Conservation (phyloP, 1,140 invertebrate genomes). For the Phthorimaea operculella region DNA sequence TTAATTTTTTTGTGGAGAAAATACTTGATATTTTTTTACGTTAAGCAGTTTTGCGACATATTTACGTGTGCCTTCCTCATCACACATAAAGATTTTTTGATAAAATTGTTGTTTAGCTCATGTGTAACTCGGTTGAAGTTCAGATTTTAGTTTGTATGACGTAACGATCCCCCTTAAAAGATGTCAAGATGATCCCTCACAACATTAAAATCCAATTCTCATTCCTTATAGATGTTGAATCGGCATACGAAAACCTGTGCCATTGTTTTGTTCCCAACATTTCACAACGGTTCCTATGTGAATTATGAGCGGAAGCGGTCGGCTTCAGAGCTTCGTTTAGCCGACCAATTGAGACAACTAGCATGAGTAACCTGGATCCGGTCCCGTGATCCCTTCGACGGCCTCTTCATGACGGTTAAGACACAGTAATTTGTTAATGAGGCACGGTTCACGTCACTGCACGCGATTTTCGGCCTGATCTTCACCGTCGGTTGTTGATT, state of each 20-base stretch:
- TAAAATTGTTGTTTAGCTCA: too few relatives aligned
- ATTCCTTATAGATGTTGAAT: background rate
- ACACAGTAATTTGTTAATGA: background rate
- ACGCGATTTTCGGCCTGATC: background rate
- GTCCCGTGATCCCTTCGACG: conserved; percentile 41
- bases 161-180: too few relatives aligned
- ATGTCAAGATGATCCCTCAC: too few relatives aligned
- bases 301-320: conserved; percentile 43
- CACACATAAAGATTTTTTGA: too few relatives aligned
- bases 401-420: conserved; percentile 21
- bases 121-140: too few relatives aligned
- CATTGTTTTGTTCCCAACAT: background rate
- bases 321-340: conserved; percentile 48
- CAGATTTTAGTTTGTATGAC: too few relatives aligned
- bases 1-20: too few relatives aligned
- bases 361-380: conserved; percentile 55
- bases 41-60: too few relatives aligned
- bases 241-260: background rate
- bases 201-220: background rate
- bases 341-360: conserved; percentile 53
- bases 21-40: too few relatives aligned
- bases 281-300: conserved; percentile 36
- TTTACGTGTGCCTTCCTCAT: too few relatives aligned
- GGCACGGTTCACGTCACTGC: background rate
- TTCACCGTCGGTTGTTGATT: too few relatives aligned